Evolutionary conservation across 2,888 invertebrate species (phyloP).

Genomic region (Cheilosia impressa): DNA sequence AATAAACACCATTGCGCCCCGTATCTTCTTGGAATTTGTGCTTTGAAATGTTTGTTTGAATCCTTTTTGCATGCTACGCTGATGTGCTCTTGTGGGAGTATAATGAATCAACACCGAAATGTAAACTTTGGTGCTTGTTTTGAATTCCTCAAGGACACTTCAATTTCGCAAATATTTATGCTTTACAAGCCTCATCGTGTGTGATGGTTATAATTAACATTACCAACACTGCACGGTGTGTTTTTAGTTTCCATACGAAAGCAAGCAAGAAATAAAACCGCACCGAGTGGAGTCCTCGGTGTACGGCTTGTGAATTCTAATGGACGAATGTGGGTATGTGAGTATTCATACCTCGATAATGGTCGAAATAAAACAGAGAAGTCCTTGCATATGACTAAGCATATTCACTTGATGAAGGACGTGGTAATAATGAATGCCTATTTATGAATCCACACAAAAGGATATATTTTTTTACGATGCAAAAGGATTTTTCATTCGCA

Average conservation of each 20-base stretch:
- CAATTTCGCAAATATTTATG: conserved; percentile 53
- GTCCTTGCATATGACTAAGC: conserved; percentile 16
- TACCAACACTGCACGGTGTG: conserved; percentile 19
- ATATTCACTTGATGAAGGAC: conserved; percentile 24
- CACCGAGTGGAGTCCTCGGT: background rate
- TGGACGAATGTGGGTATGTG: background rate
- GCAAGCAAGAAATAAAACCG: conserved; percentile 5
- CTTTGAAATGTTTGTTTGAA: conserved; percentile 46
- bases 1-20: background rate
- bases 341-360: background rate
- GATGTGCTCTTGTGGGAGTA: background rate
- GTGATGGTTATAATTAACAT: conserved; percentile 44
- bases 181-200: conserved; percentile 17
- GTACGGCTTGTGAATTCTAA: conserved; percentile 11
- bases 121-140: conserved; percentile 23
- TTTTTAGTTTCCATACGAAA: background rate
- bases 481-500: background rate
- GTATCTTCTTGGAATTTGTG: conserved; percentile 38
- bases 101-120: conserved; percentile 14
- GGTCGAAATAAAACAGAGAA: conserved; percentile 3
- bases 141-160: conserved; percentile 50
- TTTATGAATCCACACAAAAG: conserved; percentile 29
- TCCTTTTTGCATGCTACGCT: conserved; percentile 14
- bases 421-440: background rate
- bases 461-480: conserved; percentile 8